These are phyloP conservation scores for Gadus macrocephalus DNA, from an alignment of 2,113 vertebrate genomes.

Conservation along the genomic window DNA sequence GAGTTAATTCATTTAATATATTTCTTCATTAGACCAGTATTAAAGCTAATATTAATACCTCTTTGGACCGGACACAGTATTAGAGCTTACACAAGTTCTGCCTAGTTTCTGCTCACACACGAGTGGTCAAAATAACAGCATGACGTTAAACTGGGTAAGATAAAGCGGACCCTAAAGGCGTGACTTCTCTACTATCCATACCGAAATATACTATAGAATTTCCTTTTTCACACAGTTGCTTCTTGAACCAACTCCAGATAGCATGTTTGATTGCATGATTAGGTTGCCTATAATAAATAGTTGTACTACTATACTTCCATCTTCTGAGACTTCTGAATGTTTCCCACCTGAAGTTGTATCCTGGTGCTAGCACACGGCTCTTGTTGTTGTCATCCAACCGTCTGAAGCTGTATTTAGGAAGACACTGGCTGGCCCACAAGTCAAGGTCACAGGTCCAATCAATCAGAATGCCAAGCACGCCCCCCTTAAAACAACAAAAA, in stretches of 20 bases:
- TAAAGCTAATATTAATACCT: too few species aligned
- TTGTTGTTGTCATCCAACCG: conserved; percentile 78
- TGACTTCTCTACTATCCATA: neutral
- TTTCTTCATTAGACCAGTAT: too few species aligned
- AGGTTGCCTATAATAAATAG: neutral
- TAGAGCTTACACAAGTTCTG: too few species aligned
- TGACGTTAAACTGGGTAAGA: too few species aligned
- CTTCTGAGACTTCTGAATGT: too few species aligned
- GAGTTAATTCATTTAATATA: too few species aligned
- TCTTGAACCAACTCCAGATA: too few species aligned
- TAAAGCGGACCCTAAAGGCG: too few species aligned
- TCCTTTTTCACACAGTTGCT: too few species aligned
- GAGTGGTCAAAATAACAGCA: too few species aligned
- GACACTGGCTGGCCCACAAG: conserved; percentile 63
- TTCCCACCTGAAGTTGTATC: conserved; percentile 85
- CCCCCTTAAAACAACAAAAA: conserved; percentile 41
- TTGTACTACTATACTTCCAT: neutral
- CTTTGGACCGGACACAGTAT: too few species aligned
- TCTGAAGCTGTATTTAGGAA: conserved; percentile 81
- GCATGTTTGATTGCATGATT: neutral
- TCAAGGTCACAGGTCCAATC: conserved; percentile 82
- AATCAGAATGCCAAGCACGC: conserved; percentile 53
- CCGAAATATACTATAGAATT: neutral
- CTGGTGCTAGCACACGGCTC: conserved; percentile 73
- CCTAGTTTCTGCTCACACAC: too few species aligned